These are phyloP conservation scores for Plutomurus gul DNA, from an alignment of 1,140 invertebrate genomes.

Conservation along the genomic window DNA sequence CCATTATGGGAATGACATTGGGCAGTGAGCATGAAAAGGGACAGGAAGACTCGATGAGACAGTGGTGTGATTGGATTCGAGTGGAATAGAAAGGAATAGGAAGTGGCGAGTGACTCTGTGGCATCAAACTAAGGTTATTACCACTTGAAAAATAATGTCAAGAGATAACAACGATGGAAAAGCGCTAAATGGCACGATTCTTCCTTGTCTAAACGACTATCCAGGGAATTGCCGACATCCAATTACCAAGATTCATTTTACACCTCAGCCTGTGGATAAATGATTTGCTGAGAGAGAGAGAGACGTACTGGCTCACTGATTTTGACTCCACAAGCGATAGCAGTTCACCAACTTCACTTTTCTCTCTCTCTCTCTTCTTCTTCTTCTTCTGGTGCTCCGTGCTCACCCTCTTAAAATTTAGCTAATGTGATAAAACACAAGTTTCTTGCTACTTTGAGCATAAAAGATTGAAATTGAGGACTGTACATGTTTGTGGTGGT, in stretches of 20 bases:
- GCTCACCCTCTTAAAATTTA: too few relatives aligned
- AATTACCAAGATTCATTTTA: slow-evolving; percentile 52
- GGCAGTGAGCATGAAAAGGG: background rate
- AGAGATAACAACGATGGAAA: slow-evolving; percentile 52
- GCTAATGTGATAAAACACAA: too few relatives aligned
- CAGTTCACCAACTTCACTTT: background rate
- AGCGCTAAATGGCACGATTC: slow-evolving; percentile 52
- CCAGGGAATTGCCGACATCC: slow-evolving; percentile 49
- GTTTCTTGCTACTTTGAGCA: background rate
- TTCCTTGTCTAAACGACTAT: slow-evolving; percentile 36
- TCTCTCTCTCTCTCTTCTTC: background rate
- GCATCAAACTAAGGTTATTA: slow-evolving; percentile 50
- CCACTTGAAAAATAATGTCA: slow-evolving; percentile 46
- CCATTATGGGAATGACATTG: background rate
- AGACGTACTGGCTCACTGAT: background rate
- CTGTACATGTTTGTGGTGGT: too few relatives aligned
- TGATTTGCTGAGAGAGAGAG: slow-evolving; percentile 15
- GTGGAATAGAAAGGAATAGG: slow-evolving; percentile 13
- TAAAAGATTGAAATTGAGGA: background rate
- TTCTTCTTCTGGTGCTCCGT: background rate
- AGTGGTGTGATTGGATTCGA: slow-evolving; percentile 4
- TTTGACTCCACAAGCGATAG: background rate
- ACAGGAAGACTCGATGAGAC: background rate
- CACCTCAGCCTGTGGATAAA: slow-evolving; percentile 26
- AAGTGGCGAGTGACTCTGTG: slow-evolving; percentile 16